phyloP scores from a whole-genome alignment of 1,140 invertebrate species.

The Cryptotermes secundus region DNA sequence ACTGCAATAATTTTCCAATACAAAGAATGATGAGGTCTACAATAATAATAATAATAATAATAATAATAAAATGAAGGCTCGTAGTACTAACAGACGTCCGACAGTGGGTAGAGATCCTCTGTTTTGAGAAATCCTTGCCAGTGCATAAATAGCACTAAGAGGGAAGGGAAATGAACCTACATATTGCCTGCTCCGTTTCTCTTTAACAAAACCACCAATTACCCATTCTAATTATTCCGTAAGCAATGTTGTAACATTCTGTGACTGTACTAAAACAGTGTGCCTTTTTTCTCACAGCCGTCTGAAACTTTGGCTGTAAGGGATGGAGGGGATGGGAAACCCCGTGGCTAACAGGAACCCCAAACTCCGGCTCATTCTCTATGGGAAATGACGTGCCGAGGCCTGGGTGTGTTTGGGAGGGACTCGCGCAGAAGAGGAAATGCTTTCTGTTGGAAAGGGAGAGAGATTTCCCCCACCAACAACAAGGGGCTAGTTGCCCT shows the following conservation, averaged over 20 bases:
- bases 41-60: too few species aligned
- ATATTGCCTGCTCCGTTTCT: too few species aligned
- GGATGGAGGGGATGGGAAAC: not conserved
- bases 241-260: not conserved
- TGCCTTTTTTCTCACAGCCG: not conserved
- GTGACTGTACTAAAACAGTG: constrained; percentile 1
- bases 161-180: too few species aligned
- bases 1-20: too few species aligned
- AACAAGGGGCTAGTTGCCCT: not conserved
- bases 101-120: too few species aligned
- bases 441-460: not conserved
- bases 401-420: not conserved
- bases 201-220: too few species aligned
- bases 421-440: not conserved
- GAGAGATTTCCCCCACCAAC: not conserved
- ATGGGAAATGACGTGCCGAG: not conserved
- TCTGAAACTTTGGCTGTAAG: not conserved
- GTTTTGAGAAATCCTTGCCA: too few species aligned
- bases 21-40: too few species aligned
- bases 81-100: too few species aligned
- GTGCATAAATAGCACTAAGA: too few species aligned
- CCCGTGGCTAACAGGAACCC: not conserved
- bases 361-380: not conserved
- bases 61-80: too few species aligned
- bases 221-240: too few species aligned